Evolutionary conservation across 2,113 vertebrate genomes (phyloP).

Genomic region (Cebus imitator): DNA sequence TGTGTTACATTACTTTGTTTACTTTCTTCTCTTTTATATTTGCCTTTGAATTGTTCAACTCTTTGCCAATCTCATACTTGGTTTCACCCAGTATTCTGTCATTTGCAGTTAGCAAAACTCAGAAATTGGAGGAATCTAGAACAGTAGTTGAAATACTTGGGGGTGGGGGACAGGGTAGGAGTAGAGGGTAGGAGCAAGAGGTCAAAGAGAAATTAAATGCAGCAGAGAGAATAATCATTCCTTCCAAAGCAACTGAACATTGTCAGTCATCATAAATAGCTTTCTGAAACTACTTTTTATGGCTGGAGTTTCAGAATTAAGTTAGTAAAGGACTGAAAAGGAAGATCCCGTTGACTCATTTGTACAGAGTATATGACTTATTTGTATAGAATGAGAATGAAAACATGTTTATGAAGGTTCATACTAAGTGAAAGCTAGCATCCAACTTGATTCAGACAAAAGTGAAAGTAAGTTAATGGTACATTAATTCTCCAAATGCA

Average conservation of each 20-base stretch:
- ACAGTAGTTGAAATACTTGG: not conserved
- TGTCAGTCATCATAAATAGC: not conserved
- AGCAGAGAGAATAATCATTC: not conserved
- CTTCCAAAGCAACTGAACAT: not conserved
- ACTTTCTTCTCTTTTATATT: not conserved
- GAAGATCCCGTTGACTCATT: not conserved
- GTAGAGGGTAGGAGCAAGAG: not conserved
- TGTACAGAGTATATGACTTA: constrained; percentile 24
- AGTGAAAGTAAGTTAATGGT: constrained; percentile 19
- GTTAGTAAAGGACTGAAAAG: constrained; percentile 35
- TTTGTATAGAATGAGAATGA: constrained; percentile 48
- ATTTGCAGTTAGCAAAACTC: not conserved
- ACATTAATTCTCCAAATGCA: not conserved
- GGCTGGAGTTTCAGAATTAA: constrained; percentile 36
- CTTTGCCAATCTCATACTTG: not conserved
- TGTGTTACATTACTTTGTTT: not conserved
- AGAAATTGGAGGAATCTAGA: constrained; percentile 15
- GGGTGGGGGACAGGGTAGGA: not conserved
- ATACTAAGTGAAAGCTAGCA: not conserved
- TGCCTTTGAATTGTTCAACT: not conserved
- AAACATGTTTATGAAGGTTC: constrained; percentile 31
- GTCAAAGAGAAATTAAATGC: constrained; percentile 10
- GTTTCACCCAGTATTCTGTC: not conserved
- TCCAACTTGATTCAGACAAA: not conserved
- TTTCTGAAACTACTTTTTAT: constrained; percentile 12